Base-by-base conservation (phyloP, 2,888 invertebrate species). In the Lissonota sp. region DNA sequence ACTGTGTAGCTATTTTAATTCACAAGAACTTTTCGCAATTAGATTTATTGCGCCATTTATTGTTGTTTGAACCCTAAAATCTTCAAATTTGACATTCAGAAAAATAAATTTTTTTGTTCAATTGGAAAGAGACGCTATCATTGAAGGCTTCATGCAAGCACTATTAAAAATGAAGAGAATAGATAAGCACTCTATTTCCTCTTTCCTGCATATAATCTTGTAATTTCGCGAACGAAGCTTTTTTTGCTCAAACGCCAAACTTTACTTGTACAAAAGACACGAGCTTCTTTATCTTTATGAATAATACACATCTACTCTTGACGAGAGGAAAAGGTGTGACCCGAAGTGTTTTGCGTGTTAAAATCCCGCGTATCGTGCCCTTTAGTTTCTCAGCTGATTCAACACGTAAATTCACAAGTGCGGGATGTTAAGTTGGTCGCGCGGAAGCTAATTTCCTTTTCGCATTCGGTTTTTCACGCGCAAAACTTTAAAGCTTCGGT, bases 381-480 rank as follows among this genome's bases (percentile, higher is more conserved):
- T 63, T 46, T 16, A 14, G 44, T 10, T 69, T 40, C 26, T 62
- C n/a, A 60, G 14, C 51, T 7, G 44, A n/a, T 4, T 55, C 53
- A 44, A 44, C 26, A 10, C n/a, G 10, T 26, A 42, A 8, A 60
- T 60, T 40, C 51, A 67, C 60, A 60, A 64, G 6, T 51, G 39
- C 12, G 66, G 37, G 60, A 67, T 39, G 16, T 44, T 42, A 49
- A 74, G 63, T 79, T 63, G 78, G 66, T 71, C 85, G 83, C 85
- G 86, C 85, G 86, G 84, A 87, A 87, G 89, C 91, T 92, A 92
- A 92, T 92, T 92, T 91, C 92, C 92, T 89, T 87, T 87, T 86
- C 89, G 83, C 91, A 87, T 92, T 92, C 90, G 91, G 91, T 91
- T 91, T 90, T 89, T 75, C 75, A 75, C 89, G 89, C 88, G 86